phyloP scores from a whole-genome alignment of 2,888 invertebrate genomes.

The Lithosia quadra region DNA sequence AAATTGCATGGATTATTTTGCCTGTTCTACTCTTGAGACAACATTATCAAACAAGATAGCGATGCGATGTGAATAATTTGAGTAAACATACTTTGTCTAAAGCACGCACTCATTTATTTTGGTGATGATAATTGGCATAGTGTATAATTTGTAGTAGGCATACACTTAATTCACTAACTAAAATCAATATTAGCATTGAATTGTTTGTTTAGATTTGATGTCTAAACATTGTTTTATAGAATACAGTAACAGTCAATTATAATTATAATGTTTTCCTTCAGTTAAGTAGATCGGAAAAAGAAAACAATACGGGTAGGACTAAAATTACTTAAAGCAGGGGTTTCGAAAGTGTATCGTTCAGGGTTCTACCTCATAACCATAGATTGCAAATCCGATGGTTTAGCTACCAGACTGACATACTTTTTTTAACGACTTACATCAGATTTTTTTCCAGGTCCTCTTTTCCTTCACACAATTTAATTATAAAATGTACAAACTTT shows the following conservation, averaged over 20 bases:
- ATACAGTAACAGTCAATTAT: neutral
- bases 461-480: too few relatives aligned
- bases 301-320: too few relatives aligned
- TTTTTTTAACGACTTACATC: too few relatives aligned
- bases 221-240: neutral
- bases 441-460: too few relatives aligned
- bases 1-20: neutral
- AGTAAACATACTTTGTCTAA: neutral
- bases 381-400: neutral
- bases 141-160: too few relatives aligned
- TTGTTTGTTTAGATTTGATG: neutral
- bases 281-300: too few relatives aligned
- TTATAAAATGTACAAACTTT: too few relatives aligned
- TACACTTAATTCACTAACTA: constrained; percentile 34
- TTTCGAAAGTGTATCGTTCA: neutral
- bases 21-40: neutral
- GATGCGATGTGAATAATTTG: too few relatives aligned
- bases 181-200: constrained; percentile 33
- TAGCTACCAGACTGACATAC: neutral
- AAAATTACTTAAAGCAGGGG: neutral
- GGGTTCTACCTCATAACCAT: neutral
- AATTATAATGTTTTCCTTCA: neutral
- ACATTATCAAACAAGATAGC: neutral
- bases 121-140: too few relatives aligned
- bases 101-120: too few relatives aligned